Conservation (phyloP, 2,797 vertebrate genomes). For the Hyperoplus lanceolatus region DNA sequence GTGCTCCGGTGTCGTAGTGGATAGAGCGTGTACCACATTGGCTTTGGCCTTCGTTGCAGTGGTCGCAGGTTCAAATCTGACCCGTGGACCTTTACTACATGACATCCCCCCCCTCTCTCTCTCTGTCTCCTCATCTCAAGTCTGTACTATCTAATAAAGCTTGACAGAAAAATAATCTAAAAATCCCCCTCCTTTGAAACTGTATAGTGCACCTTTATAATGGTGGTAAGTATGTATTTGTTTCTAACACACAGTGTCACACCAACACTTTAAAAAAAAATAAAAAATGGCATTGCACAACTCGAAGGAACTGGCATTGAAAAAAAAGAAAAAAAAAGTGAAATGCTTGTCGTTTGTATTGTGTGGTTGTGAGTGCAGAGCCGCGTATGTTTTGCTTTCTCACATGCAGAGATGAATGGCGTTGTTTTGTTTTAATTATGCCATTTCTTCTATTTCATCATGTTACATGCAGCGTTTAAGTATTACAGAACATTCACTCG, state of each 20-base stretch:
- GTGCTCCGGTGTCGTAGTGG: too few species aligned
- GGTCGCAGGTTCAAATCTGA: too few species aligned
- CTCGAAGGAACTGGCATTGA: background rate
- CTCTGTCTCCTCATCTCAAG: too few species aligned
- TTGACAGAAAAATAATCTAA: too few species aligned
- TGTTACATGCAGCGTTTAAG: conserved; percentile 60
- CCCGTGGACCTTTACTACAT: too few species aligned
- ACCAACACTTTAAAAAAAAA: conserved; percentile 13
- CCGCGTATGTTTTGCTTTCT: conserved; percentile 11
- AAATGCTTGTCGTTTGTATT: conserved; percentile 1
- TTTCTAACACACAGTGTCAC: background rate
- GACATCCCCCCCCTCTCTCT: too few species aligned
- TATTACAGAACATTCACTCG: conserved; percentile 36
- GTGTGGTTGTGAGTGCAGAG: background rate
- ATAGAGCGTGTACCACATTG: too few species aligned
- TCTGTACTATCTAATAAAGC: too few species aligned
- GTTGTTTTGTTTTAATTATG: conserved; percentile 27
- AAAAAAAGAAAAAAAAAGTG: background rate
- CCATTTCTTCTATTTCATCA: conserved; percentile 39
- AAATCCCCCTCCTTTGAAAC: too few species aligned
- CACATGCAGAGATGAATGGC: conserved; percentile 21
- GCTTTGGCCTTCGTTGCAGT: too few species aligned
- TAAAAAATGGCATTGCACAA: conserved; percentile 6
- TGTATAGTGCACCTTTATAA: too few species aligned
- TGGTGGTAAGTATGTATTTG: too few species aligned